Percentiles rank a stretch among this genome's conserved stretches.
Evolutionary conservation across 2,888 invertebrate species (phyloP).

Genomic region (Enoplolaimus lenunculus): DNA sequence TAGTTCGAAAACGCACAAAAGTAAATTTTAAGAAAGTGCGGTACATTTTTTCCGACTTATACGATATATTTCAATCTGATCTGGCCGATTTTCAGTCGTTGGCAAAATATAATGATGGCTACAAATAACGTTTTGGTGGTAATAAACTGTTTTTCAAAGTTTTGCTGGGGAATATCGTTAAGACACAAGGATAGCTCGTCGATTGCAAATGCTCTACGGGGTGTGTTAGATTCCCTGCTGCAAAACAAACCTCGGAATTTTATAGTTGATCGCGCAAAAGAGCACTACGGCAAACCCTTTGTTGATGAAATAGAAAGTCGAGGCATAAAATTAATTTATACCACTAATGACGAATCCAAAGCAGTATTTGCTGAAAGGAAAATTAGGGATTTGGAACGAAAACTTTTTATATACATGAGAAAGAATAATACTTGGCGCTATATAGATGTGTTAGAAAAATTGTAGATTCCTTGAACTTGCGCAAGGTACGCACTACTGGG

Average conservation of each 20-base stretch:
- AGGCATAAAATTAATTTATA: neutral
- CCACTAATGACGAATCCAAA: neutral
- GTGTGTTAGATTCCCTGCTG: neutral
- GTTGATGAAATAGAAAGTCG: neutral
- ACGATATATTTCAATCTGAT: neutral
- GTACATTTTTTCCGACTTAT: neutral
- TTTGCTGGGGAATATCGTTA: neutral
- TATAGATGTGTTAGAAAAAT: neutral
- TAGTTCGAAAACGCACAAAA: neutral
- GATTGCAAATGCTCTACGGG: neutral
- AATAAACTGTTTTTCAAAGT: neutral
- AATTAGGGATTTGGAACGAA: neutral
- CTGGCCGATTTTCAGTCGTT: neutral
- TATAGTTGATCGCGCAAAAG: neutral
- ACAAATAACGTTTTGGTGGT: neutral
- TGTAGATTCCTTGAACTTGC: neutral
- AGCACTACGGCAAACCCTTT: neutral
- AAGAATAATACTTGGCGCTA: neutral
- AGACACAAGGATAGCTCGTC: neutral
- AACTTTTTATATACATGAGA: neutral
- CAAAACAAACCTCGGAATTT: neutral
- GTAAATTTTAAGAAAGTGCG: neutral
- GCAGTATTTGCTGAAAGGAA: neutral
- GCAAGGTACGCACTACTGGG: neutral
- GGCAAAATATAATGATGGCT: neutral